Percentiles rank a stretch among this genome's conserved stretches.
Evolutionary conservation across 2,888 invertebrate genomes (phyloP).

Genomic region (Amorpha juglandis): DNA sequence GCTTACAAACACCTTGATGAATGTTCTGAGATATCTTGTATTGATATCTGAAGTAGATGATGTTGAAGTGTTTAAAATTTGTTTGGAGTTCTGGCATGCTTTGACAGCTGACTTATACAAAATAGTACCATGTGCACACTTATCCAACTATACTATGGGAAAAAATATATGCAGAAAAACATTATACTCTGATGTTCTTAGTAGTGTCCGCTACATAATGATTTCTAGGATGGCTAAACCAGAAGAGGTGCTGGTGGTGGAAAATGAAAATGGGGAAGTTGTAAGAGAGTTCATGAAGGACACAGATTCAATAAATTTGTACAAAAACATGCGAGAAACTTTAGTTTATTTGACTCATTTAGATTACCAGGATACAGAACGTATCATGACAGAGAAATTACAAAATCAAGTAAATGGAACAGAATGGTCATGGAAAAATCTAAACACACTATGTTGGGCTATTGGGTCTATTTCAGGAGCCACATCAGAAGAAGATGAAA

Average conservation of each 20-base stretch:
- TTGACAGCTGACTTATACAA: conserved; percentile 96
- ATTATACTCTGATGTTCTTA: conserved; percentile 91
- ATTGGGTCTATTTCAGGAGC: conserved; percentile 99
- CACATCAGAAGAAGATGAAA: conserved; percentile 99
- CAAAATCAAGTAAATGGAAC: conserved; percentile 99
- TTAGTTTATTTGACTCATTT: conserved; percentile 99
- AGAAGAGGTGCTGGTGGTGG: conserved; percentile 99
- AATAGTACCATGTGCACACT: conserved; percentile 89
- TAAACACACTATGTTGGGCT: conserved; percentile 99
- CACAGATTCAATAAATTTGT: conserved; percentile 99
- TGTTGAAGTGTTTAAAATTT: conserved; percentile 99
- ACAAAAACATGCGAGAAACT: conserved; percentile 99
- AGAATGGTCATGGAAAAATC: conserved; percentile 99
- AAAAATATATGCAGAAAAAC: conserved; percentile 85
- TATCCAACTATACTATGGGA: conserved; percentile 68
- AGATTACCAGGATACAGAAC: conserved; percentile 98
- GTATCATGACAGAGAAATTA: conserved; percentile 99
- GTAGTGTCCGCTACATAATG: conserved; percentile 97
- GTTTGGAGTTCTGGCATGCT: conserved; percentile 99
- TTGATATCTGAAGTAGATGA: conserved; percentile 99
- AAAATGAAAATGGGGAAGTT: conserved; percentile 99
- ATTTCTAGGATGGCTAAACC: conserved; percentile 99
- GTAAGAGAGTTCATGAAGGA: conserved; percentile 99
- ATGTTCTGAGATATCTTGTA: conserved; percentile 93
- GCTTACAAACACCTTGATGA: conserved; percentile 89